Percentiles rank a stretch among this genome's conserved stretches.
Evolutionary conservation across 2,888 invertebrate genomes (phyloP).

Genomic region (Stenodema calcarata): DNA sequence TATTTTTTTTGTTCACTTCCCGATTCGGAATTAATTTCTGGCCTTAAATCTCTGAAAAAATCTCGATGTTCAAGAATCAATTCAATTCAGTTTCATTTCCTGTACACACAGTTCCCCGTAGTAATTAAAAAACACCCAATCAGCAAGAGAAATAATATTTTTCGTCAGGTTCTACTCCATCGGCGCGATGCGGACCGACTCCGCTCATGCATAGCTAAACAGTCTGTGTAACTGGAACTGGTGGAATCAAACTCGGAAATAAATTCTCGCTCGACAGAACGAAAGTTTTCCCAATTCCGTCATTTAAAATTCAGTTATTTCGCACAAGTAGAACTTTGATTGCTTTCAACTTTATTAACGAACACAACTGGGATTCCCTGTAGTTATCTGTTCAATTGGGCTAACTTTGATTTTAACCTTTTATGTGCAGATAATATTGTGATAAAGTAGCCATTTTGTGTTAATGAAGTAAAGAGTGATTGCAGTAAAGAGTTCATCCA

Average conservation of each 20-base stretch:
- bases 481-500: too few relatives aligned
- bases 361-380: neutral
- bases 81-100: too few relatives aligned
- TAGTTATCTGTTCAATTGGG: too few relatives aligned
- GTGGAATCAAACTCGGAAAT: neutral
- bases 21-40: too few relatives aligned
- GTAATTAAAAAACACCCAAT: slow-evolving; percentile 53
- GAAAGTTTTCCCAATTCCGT: neutral
- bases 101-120: neutral
- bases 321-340: neutral
- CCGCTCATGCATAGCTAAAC: neutral
- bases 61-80: too few relatives aligned
- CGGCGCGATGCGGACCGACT: neutral
- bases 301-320: neutral
- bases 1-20: too few relatives aligned
- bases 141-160: neutral
- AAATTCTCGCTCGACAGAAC: neutral
- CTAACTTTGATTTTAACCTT: too few relatives aligned
- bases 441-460: too few relatives aligned
- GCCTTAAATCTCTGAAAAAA: too few relatives aligned
- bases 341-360: neutral
- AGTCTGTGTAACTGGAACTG: neutral
- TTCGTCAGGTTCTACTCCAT: neutral
- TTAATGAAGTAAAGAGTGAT: too few relatives aligned
- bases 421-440: too few relatives aligned